A percentile compares a stretch with the other conserved stretches of the same genome.
Conservation (phyloP, 2,113 vertebrate species). For the Poeciliopsis retropinna region DNA sequence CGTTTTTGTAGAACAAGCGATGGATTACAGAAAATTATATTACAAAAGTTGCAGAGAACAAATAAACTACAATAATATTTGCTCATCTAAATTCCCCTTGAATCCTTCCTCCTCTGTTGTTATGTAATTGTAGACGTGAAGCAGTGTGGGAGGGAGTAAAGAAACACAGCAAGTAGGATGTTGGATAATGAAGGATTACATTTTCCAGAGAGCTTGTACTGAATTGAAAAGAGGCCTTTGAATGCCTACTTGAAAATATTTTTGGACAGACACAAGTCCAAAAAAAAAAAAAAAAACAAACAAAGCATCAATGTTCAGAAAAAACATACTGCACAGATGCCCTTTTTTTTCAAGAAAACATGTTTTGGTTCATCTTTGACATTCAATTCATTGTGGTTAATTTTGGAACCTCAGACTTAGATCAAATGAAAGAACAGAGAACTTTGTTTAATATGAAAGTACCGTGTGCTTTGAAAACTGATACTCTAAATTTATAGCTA, state of each 20-base stretch:
- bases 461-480: not conserved
- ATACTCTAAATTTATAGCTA: not conserved
- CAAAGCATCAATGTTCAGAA: not conserved
- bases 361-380: not conserved
- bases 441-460: too few species aligned
- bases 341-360: not conserved
- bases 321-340: not conserved
- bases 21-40: not conserved
- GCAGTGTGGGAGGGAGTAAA: conserved; percentile 64
- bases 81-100: conserved; percentile 10
- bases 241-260: conserved; percentile 19
- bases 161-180: conserved; percentile 65
- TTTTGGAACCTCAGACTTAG: not conserved
- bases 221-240: conserved; percentile 16
- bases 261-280: conserved; percentile 13
- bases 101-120: conserved; percentile 33
- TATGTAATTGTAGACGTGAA: conserved; percentile 57
- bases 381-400: not conserved
- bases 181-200: conserved; percentile 55
- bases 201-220: conserved; percentile 50
- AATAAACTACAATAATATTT: not conserved
- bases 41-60: not conserved
- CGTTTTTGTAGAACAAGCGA: not conserved
- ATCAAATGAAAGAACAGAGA: not conserved
- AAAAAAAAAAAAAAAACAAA: not conserved